Evolutionary conservation across 2,113 vertebrate species (phyloP), one percentile per base, ranked within the genome.

Genomic region (Danionella cerebrum): DNA sequence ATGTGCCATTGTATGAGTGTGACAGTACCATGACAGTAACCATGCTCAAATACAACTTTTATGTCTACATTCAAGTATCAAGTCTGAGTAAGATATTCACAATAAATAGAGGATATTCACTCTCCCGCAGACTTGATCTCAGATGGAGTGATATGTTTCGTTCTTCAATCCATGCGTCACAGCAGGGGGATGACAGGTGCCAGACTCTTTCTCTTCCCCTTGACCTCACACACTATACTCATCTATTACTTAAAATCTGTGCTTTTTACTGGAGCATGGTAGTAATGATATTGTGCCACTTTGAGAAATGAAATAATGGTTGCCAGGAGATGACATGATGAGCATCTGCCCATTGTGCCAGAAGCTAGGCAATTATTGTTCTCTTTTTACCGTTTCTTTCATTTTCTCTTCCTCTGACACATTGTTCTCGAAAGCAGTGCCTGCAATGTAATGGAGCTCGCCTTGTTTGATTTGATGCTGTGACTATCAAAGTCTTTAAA

Each of bases 281-380:
- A 39, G 24, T 60, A 60, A 60, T 60, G 39, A 44, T 45, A 60
- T 45, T 9, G 24, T 31, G 25, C 16, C 25, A 19, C 21, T 45
- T 45, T 29, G 39, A 33, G 11, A 60, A 45, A 60, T 60, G 16
- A 60, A 45, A 60, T 31, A 25, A 60, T 5, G 25, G 25, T 60
- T 60, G 58, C 24, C 58, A 60, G 27, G 58, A 60, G 13, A 45
- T 45, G 55, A 59, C 24, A 42, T 42, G 58, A 60, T 45, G 58
- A 60, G 58, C 41, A 64, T 64, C 60, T 64, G 60, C 44, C 29
- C 42, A 64, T 64, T 64, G 18, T 6, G 39, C 60, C 19, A 2
- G 39, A 16, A 22, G 25, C 59, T 25, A 13, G 33, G 25, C 44
- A 35, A 48, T 48, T 48, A 64, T 64, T 48, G 42, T 48, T 48